Base-by-base conservation (phyloP, 2,113 vertebrate genomes). In the Semnornis frantzii region DNA sequence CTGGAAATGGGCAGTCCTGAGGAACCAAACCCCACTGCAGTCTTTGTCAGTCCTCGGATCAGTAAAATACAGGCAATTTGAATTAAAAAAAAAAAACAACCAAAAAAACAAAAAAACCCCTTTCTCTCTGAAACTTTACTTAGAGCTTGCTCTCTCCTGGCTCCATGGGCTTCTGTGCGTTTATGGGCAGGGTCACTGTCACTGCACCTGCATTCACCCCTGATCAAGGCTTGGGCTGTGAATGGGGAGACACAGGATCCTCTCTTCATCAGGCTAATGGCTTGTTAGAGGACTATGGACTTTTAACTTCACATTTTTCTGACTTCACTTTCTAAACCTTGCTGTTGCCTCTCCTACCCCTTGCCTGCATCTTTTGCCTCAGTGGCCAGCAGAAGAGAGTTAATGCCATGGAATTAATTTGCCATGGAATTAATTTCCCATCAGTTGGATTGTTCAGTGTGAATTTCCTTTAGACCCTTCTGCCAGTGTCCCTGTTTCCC, bases 71-170 rank as follows among this genome's bases (percentile, higher is more conserved):
- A 64, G 55, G 42, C 6, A 60, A 81, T 39, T 73, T 70, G 54
- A 80, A 76, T n/a, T n/a, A n/a, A 52, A 28, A 15, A 23, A 9
- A 12, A 37, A 37, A 37, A 37, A 37, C 8, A 37, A 37, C n/a
- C n/a, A 37, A 21, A 44, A 54, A 73, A 8, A 4, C 16, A 13
- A 39, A 10, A 42, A 28, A 10, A 8, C 0, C 0, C 4, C 0
- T 0, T 71, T 72, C 15, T 75, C 30, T 76, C 52, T 19, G 12
- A 46, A 24, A 21, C 24, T 19, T 70, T 59, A 25, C 31, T 65
- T 58, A 37, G 30, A 37, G 30, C 31, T n/a, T 66, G 77, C 76
- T 83, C 21, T 75, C 44, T 79, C 42, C 80, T 58, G 55, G 69
- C 44, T 66, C 59, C 33, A 31, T 28, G 37, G 33, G 58, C 52